Evolutionary conservation across 2,888 invertebrate species (phyloP), one percentile per base, ranked within the genome.

Genomic region (Dioctria linearis): DNA sequence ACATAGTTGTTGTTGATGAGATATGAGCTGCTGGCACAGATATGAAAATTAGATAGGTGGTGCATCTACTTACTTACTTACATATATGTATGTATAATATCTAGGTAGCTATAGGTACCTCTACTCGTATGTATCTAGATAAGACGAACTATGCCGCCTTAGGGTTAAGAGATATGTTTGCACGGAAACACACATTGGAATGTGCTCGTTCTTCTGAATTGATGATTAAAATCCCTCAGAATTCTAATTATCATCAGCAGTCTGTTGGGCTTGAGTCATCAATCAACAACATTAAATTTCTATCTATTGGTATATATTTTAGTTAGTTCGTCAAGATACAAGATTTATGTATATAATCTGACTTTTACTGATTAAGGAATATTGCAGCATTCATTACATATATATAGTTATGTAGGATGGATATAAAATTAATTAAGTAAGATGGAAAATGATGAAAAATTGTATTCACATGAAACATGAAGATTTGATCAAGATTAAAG

Each of bases 1-100:
- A 78, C 40, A 51, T 66, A 40, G 25, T 25, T 25, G 25, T 25
- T 25, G 0, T 25, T 25, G 25, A 25, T 25, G 54, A 25, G 73
- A 73, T 37, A 57, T 42, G 39, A 37, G 76, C 63, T 76, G 76
- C 40, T 76, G 76, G 76, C 76, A 76, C 76, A 76, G 76, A 76
- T 76, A 63, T 49, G 63, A 76, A 76, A 76, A 63, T 76, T 63
- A 76, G 76, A 76, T 76, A 6, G 46, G 63, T 37, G 25, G 2
- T 25, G 25, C 25, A 25, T 25, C 25, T 25, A 25, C 25, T 25
- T 25, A 25, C 25, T 25, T 25, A 25, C 25, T 25, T 25, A 25
- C 25, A 1, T 25, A 25, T 2, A 25, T 25, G 2, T 25, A 25
- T 25, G 25, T 25, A 25, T 25, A 25, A 25, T 25, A 25, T 25